These are phyloP conservation scores for Cosmia trapezina DNA, from an alignment of 2,888 invertebrate genomes.

Conservation along the genomic window DNA sequence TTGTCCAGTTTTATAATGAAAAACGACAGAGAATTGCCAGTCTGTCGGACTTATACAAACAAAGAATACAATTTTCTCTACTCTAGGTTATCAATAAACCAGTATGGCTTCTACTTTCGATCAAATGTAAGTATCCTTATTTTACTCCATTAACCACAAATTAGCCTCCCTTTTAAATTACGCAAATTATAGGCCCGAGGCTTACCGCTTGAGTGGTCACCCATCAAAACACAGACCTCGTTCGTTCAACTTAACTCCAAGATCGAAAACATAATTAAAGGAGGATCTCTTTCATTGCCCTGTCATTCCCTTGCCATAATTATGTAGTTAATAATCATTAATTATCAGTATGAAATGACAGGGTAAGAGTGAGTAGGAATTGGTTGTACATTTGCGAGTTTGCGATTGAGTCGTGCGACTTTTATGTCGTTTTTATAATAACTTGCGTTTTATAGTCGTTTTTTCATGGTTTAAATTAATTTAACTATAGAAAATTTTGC, in stretches of 20 bases:
- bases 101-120: background rate
- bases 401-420: slow-evolving; percentile 15
- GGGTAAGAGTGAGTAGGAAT: background rate
- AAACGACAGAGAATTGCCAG: too few relatives aligned
- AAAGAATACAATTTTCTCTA: background rate
- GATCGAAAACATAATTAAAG: slow-evolving; percentile 48
- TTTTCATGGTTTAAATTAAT: background rate
- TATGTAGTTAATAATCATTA: slow-evolving; percentile 59
- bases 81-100: background rate
- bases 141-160: slow-evolving; percentile 32
- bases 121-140: slow-evolving; percentile 19
- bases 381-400: slow-evolving; percentile 18
- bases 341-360: slow-evolving; percentile 55
- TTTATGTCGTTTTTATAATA: background rate
- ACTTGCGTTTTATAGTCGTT: background rate
- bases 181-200: slow-evolving; percentile 40
- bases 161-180: slow-evolving; percentile 32
- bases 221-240: slow-evolving; percentile 52
- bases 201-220: slow-evolving; percentile 50
- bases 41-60: background rate
- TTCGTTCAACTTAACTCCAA: slow-evolving; percentile 47
- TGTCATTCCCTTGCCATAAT: slow-evolving; percentile 51
- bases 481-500: background rate
- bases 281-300: slow-evolving; percentile 33
- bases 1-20: too few relatives aligned